These are phyloP conservation scores for Pristis pectinata DNA, from an alignment of 2,797 vertebrate species.

Conservation along the genomic window DNA sequence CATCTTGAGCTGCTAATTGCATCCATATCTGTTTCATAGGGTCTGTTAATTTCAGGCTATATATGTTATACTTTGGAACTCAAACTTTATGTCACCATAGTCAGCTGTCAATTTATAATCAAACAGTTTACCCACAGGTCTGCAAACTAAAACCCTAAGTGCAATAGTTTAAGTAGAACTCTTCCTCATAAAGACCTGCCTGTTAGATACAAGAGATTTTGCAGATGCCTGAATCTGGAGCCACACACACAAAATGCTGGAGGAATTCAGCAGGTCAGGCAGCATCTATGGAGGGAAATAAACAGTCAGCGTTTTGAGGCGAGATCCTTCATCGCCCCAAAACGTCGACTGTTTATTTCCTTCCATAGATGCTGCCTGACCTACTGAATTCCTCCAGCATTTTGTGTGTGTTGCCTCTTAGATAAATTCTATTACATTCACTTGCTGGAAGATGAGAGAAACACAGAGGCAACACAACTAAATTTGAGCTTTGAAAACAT, in stretches of 20 bases:
- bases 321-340: too few relatives aligned
- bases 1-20: not conserved
- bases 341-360: too few relatives aligned
- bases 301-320: too few relatives aligned
- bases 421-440: not conserved
- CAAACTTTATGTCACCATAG: not conserved
- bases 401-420: too few relatives aligned
- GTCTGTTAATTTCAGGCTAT: not conserved
- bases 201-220: too few relatives aligned
- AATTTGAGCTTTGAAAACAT: not conserved
- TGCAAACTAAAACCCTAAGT: not conserved
- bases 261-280: too few relatives aligned
- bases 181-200: not conserved
- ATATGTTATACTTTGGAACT: not conserved
- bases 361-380: too few relatives aligned
- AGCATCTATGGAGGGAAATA: too few relatives aligned
- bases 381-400: too few relatives aligned
- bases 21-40: not conserved
- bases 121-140: not conserved
- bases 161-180: not conserved
- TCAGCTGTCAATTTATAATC: slow-evolving; percentile 17
- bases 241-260: too few relatives aligned
- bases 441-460: not conserved
- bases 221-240: too few relatives aligned
- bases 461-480: not conserved